Percentiles rank a stretch among this genome's conserved stretches.
Evolutionary conservation across 2,113 vertebrate species (phyloP).

Genomic region (Sminthopsis crassicaudata): DNA sequence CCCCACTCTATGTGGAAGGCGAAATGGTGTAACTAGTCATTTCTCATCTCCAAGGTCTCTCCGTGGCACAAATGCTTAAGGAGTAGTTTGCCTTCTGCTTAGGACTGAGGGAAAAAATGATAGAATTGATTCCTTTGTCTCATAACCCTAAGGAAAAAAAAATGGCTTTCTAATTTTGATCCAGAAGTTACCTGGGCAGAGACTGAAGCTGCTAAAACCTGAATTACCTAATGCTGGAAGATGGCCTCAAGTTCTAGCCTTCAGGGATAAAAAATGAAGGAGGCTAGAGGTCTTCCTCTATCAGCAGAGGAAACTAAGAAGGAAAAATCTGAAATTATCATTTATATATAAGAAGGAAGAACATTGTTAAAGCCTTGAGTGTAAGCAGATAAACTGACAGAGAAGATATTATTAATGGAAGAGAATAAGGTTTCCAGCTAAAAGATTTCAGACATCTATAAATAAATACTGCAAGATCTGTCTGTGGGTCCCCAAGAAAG

Average conservation of each 20-base stretch:
- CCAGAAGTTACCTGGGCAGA: background rate
- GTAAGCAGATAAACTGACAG: background rate
- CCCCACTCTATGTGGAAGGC: background rate
- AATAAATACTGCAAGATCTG: background rate
- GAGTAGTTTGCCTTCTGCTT: background rate
- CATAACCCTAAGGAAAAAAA: background rate
- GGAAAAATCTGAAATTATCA: background rate
- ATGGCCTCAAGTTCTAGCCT: background rate
- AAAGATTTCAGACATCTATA: background rate
- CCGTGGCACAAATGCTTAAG: background rate
- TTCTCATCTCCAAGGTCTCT: conserved; percentile 9
- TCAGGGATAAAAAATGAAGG: background rate
- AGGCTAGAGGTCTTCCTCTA: background rate
- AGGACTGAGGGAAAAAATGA: background rate
- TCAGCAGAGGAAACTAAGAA: background rate
- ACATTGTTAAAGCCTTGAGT: background rate
- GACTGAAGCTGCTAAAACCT: background rate
- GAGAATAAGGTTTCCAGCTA: background rate
- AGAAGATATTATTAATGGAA: background rate
- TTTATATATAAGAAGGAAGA: background rate
- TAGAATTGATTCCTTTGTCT: conserved; percentile 7
- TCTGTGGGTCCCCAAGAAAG: background rate
- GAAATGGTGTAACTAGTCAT: background rate
- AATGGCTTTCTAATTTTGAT: conserved; percentile 50
- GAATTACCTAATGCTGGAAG: background rate